Base-by-base conservation (phyloP, 2,113 vertebrate genomes). In the Sturnus vulgaris region DNA sequence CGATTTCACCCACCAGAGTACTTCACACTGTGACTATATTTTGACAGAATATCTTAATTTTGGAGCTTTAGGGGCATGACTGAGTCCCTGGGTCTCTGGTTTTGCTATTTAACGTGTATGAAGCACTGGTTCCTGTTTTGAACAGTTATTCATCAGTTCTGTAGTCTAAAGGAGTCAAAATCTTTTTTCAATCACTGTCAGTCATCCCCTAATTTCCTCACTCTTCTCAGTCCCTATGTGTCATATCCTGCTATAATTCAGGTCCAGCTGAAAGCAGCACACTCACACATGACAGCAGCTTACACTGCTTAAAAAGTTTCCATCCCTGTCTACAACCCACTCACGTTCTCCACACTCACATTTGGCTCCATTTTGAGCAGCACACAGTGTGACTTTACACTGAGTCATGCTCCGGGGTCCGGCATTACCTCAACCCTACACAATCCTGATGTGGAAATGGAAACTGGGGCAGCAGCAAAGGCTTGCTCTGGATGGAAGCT, bases 321-420 rank as follows among this genome's bases (percentile, higher is more conserved):
- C 12, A 25, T 47, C 56, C 27, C 59, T 11, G 1, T 30, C 50
- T 50, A 27, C 42, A 64, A 25, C 39, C 37, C 50, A 15, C 59
- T 78, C 5, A 4, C 1, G 0, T 70, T 73, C 59, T 52, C 66
- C 59, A 44, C 35, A 5, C 37, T 65, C 73, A 23, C 33, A 52
- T 77, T 86, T 88, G 88, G 47, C 75, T 94, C 11, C 23, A 10
- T 71, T 95, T 68, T n/a, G 42, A 73, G 33, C 49, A 83, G 47
- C 31, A 25, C 20, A 12, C 52, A 21, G 24, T 16, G 30, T 81
- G 85, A 80, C 47, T 94, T 71, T 21, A 30, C 42, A 42, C 11
- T 65, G 60, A 91, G 55, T 91, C 90, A 60, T 10, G 8, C n/a
- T 84, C 40, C 1, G 0, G 49, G 12, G 59, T 90, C 73, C 46